Evolutionary conservation across 2,797 vertebrate species (phyloP), one percentile per base, ranked within the genome.

Genomic region (Capromys pilorides): DNA sequence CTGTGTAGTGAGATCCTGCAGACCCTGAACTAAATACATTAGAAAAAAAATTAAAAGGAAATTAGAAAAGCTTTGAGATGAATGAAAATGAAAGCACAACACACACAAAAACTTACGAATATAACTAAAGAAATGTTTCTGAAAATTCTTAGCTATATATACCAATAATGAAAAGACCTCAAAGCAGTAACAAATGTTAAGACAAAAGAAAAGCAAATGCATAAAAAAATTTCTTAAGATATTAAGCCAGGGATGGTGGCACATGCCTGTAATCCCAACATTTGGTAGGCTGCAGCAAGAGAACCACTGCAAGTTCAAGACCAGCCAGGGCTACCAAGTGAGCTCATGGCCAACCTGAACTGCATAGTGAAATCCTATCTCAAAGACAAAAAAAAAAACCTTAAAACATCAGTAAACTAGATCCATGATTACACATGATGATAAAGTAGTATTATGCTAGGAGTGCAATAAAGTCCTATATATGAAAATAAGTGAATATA

Each of bases 1-100:
- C 54, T 54, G 54, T 54, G 54, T 54, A 54, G 14, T 54, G 54
- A 51, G 54, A 51, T 11, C 51, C 51, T 51, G 51, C 51, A 54
- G 54, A 54, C 54, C 54, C 54, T 54, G 54, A 54, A 54, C 54
- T 16, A 54, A 54, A 54, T 54, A 54, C 54, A 54, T 54, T 51
- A 13, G 14, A 51, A n/a, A 45, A 45, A 45, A 45, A 45, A 45
- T 45, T 4, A 80, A 93, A 94, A n/a, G 19, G 36, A 91, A 79
- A 85, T 33, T 51, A 83, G 10, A 61, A 94, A 93, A 80, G 33
- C 22, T 59, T 59, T 57, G 16, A 51, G 31, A 88, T 36, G 12
- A 90, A 69, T 57, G 41, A 75, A 83, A 93, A 84, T 28, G 10
- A 73, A 94, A 94, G 45, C 18, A 91, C 6, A 91, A 79, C 36